Conservation (phyloP, 1,140 invertebrate species). For the Chironomus striatipennis region DNA sequence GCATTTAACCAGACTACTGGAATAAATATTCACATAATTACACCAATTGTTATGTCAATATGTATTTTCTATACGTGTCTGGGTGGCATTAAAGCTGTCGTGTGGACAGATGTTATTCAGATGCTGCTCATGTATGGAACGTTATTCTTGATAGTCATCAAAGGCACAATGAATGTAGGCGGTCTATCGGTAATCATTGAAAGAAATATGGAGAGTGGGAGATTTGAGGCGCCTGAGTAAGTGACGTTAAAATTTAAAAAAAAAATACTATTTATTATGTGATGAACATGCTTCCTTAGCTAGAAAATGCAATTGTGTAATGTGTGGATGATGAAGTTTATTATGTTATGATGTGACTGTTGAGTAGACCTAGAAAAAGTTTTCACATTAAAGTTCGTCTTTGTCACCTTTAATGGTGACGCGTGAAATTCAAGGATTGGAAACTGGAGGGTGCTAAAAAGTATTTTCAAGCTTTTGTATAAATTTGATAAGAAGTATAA, state of each 20-base stretch:
- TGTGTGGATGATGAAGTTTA: too few relatives aligned
- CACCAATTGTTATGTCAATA: slow-evolving; percentile 72
- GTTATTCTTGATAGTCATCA: slow-evolving; percentile 68
- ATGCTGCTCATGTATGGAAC: slow-evolving; percentile 74
- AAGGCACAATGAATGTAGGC: slow-evolving; percentile 72
- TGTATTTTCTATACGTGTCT: slow-evolving; percentile 87
- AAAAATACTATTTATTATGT: too few relatives aligned
- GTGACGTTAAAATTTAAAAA: slow-evolving; percentile 26
- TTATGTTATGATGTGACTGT: too few relatives aligned
- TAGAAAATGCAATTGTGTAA: too few relatives aligned
- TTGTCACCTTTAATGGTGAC: too few relatives aligned
- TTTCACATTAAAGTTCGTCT: too few relatives aligned
- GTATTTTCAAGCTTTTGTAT: too few relatives aligned
- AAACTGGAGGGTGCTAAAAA: too few relatives aligned
- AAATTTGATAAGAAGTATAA: too few relatives aligned
- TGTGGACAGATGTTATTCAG: slow-evolving; percentile 91
- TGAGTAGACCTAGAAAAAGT: too few relatives aligned
- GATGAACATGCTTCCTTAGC: too few relatives aligned
- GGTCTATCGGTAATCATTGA: slow-evolving; percentile 64
- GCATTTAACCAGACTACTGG: slow-evolving; percentile 58
- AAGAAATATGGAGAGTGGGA: slow-evolving; percentile 58
- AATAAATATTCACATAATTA: slow-evolving; percentile 59
- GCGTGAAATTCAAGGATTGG: too few relatives aligned
- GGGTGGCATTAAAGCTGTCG: slow-evolving; percentile 86
- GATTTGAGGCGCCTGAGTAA: slow-evolving; percentile 72